Evolutionary conservation across 2,797 vertebrate genomes (phyloP), one percentile per base, ranked within the genome.

Genomic region (Melanotaenia maccullochi): DNA sequence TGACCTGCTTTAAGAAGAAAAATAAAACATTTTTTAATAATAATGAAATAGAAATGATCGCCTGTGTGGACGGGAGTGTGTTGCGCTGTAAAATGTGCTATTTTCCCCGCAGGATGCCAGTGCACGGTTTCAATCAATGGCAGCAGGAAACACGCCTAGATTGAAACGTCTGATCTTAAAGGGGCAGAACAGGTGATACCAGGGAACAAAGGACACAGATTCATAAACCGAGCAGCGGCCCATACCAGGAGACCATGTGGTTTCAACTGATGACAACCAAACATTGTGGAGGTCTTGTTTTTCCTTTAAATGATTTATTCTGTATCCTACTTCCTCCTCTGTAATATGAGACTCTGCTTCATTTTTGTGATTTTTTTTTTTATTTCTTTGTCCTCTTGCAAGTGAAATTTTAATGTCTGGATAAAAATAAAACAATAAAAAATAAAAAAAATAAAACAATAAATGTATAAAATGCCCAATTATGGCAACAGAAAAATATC

Each of bases 91-190:
- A 56, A 47, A 62, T 84, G 71, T 57, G 77, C 32, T 71, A 33
- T 83, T 58, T 32, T 69, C 83, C 83, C 85, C 78, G 92, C 91
- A 92, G 87, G 91, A 91, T 87, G 80, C 75, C 76, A 84, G 86
- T 62, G 72, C 84, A 75, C 69, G 79, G 76, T 85, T 90, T 91
- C 73, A 87, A 88, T 94, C 93, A 93, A 93, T 93, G 92, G 92
- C 83, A 93, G 92, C 91, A 94, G 92, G 93, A 95, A 95, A 95
- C 94, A 95, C 95, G 95, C 95, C 95, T 93, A 93, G 91, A 93
- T 90, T 90, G 85, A 92, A 92, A 81, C 83, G 85, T 90, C 88
- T 87, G 65, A 84, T 93, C 93, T 95, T 95, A 95, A 95, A 95
- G 94, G 90, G 91, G 35, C 93, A 94, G 94, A 55, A 85, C 86